These are phyloP conservation scores for Paedocypris sp. DNA, from an alignment of 2,113 vertebrate genomes.

Conservation along the genomic window DNA sequence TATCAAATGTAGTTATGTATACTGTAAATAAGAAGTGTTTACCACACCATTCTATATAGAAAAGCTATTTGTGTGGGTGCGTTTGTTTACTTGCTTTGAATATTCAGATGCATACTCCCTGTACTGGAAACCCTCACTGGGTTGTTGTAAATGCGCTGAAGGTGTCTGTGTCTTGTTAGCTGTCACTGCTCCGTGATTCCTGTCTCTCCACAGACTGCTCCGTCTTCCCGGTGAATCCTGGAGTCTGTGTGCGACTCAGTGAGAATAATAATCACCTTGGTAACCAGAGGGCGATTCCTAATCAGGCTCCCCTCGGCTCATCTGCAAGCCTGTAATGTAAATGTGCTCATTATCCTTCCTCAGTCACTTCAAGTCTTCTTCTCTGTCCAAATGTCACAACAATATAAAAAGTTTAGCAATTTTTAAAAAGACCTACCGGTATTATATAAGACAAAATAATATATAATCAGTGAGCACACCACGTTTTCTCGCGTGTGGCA, in stretches of 20 bases:
- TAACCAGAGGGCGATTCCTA: conserved; percentile 40
- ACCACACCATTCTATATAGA: no score
- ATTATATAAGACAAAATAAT: no score
- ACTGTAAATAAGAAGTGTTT: no score
- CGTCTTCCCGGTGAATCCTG: conserved; percentile 4
- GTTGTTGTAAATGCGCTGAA: neutral
- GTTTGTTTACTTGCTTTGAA: neutral
- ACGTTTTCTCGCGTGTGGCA: neutral
- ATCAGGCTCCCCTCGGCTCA: conserved; percentile 28
- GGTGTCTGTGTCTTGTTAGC: neutral
- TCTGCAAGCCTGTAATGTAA: conserved; percentile 32
- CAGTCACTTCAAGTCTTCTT: conserved; percentile 13
- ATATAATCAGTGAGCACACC: no score
- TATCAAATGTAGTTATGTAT: no score
- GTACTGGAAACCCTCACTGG: neutral
- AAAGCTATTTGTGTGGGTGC: no score
- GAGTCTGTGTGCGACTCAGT: conserved; percentile 13
- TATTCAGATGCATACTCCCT: no score
- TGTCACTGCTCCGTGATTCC: neutral
- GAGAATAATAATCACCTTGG: conserved; percentile 32
- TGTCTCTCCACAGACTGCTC: neutral
- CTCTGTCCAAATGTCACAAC: conserved; percentile 14
- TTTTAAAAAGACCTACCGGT: no score
- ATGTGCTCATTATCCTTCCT: conserved; percentile 34
- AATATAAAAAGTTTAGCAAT: no score